Evolutionary conservation across 2,113 vertebrate genomes (phyloP), one percentile per base, ranked within the genome.

Genomic region (Mus pahari): DNA sequence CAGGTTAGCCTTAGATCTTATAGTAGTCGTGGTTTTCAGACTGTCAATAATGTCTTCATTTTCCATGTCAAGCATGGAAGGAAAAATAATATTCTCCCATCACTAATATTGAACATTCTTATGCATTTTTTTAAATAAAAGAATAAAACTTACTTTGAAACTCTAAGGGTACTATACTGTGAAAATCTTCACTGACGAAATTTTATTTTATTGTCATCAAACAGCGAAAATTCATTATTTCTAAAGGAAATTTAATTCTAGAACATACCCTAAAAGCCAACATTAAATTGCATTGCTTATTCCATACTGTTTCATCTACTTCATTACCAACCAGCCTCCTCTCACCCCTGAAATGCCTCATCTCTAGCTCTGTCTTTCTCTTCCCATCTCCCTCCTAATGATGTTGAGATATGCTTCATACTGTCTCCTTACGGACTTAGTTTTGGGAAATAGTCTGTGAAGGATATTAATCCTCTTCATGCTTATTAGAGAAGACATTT

Each of bases 401-500:
- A 58, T 48, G 74, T 53, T 91, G 50, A 95, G 45, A 89, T 74
- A 89, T 62, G 87, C 73, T 89, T 78, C 62, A 39, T 55, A 50
- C 78, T 83, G 19, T 77, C 77, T 95, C 93, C 73, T 77, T 64
- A 62, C 1, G 53, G 36, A 66, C 92, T 36, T 70, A 71, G 71
- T 89, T 95, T 74, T 89, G 7, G 10, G 89, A 48, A 92, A 91
- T 9, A 92, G 60, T 78, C 71, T 86, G 50, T 84, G 50, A 94
- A 94, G 68, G 94, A 96, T 92, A 94, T 42, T 82, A 94, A 86
- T 92, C 89, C 24, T 94, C 88, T 92, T 88, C 31, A 81, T 66
- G 60, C 31, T 94, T n/a, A 71, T 89, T 78, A 90, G 28, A 90
- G 71, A 81, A 60, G 91, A 81, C 94, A 73, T 89, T 96, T 86